Conservation (phyloP, 1,140 invertebrate species). For the Lasioglossum baleicum region DNA sequence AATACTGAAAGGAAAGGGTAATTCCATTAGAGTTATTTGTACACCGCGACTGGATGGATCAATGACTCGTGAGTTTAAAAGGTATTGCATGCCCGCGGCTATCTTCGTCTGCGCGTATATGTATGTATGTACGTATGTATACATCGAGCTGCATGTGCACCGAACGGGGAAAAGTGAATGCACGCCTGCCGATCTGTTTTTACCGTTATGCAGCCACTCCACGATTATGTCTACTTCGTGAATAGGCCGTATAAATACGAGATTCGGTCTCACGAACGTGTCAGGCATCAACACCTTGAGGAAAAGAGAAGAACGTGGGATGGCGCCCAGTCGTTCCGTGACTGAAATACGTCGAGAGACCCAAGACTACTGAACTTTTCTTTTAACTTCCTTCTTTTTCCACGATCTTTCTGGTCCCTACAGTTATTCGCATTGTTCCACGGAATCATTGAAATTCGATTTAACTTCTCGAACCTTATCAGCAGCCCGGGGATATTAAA, state of each 20-base stretch:
- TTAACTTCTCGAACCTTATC: too few species aligned
- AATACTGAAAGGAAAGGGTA: slow-evolving; percentile 39
- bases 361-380: neutral
- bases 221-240: slow-evolving; percentile 60
- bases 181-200: slow-evolving; percentile 63
- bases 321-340: neutral
- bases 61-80: slow-evolving; percentile 43
- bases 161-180: slow-evolving; percentile 60
- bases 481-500: too few species aligned
- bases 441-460: too few species aligned
- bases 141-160: slow-evolving; percentile 6
- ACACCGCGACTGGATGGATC: slow-evolving; percentile 20
- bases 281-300: slow-evolving; percentile 34
- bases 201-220: slow-evolving; percentile 61
- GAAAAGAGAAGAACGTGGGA: neutral
- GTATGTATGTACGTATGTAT: neutral
- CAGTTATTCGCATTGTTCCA: too few species aligned
- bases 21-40: slow-evolving; percentile 46
- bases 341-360: neutral
- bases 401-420: too few species aligned
- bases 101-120: slow-evolving; percentile 14
- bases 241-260: slow-evolving; percentile 60
- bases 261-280: slow-evolving; percentile 55
- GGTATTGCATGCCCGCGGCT: slow-evolving; percentile 42
- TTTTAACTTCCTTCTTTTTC: neutral